Base-by-base conservation (phyloP, 2,113 vertebrate genomes). In the Rhegmatorhina hoffmannsi region DNA sequence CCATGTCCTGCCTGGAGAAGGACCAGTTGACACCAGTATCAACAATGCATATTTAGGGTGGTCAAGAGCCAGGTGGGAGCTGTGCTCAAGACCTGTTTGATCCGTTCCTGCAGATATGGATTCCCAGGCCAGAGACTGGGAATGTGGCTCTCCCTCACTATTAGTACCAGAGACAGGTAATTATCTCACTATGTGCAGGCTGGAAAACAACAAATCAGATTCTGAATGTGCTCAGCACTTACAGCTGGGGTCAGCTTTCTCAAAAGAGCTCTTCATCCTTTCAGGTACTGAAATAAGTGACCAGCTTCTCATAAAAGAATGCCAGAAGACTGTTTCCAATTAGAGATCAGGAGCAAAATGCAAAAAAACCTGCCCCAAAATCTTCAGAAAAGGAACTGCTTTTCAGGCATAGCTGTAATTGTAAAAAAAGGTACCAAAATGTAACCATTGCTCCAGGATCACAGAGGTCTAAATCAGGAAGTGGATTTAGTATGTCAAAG, bases 111-210 rank as follows among this genome's bases (percentile, higher is more conserved):
- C 2, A 64, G 88, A 9, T 29, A 50, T 7, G 46, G 36, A 55
- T 36, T 74, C 29, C 21, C 66, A 74, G 46, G 40, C 75, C 74
- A 66, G 60, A 62, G 24, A 40, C n/a, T 25, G 29, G 50, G 12
- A 74, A 46, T 29, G 14, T 15, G 67, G 67, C 8, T 62, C 38
- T 76, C 53, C 63, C 63, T 87, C 55, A 4, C 17, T 19, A 4
- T n/a, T 12, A 70, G 38, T 9, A 40, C n/a, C 80, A 63, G 55
- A 81, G 26, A 70, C 75, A 90, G 70, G 53, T 17, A 60, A 93
- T 97, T 86, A 60, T 81, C 88, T 43, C 85, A 6, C 62, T 56
- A 33, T 23, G 76, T 80, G 56, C 49, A 58, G 84, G 24, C 58
- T 86, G 84, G 46, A 40, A 79, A 93, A 86, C 85, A 93, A 67